Percentiles rank a stretch among this genome's conserved stretches.
These are phyloP conservation scores for Iselma pallidipennis DNA, from an alignment of 2,888 invertebrate species.

Conservation along the genomic window DNA sequence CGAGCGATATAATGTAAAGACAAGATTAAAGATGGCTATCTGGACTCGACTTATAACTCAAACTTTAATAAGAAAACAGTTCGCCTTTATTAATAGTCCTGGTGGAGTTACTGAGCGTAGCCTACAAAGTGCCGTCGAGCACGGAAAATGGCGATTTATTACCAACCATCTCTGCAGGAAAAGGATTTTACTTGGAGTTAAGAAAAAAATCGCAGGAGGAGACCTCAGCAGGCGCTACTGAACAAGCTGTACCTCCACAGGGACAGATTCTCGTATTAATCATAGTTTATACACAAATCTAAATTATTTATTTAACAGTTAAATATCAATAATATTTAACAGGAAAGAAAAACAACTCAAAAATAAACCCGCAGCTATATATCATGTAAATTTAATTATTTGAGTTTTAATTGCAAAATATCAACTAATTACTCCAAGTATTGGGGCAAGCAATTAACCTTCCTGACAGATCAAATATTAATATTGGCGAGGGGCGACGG, in stretches of 20 bases:
- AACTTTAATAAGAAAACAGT: constrained; percentile 57
- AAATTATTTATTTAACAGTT: no score
- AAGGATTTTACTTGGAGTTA: constrained; percentile 16
- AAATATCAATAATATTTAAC: no score
- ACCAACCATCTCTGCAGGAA: constrained; percentile 28
- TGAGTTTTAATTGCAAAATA: not conserved
- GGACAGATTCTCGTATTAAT: not conserved
- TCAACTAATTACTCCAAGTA: not conserved
- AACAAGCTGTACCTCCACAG: not conserved
- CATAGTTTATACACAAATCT: not conserved
- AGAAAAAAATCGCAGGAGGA: constrained; percentile 1
- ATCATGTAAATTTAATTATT: not conserved
- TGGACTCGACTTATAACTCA: constrained; percentile 52
- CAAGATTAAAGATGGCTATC: constrained; percentile 57
- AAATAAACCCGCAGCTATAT: not conserved
- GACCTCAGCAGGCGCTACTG: constrained; percentile 1
- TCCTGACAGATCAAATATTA: not conserved
- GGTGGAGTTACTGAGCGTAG: constrained; percentile 40
- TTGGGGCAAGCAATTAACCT: not conserved
- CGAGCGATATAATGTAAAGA: constrained; percentile 50
- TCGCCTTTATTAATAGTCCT: constrained; percentile 52
- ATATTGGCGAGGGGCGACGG: not conserved
- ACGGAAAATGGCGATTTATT: constrained; percentile 50
- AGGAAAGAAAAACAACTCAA: no score
- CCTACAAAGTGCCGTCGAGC: constrained; percentile 47